phyloP scores from a whole-genome alignment of 2,888 invertebrate genomes.

The Polylopha cassiicola region DNA sequence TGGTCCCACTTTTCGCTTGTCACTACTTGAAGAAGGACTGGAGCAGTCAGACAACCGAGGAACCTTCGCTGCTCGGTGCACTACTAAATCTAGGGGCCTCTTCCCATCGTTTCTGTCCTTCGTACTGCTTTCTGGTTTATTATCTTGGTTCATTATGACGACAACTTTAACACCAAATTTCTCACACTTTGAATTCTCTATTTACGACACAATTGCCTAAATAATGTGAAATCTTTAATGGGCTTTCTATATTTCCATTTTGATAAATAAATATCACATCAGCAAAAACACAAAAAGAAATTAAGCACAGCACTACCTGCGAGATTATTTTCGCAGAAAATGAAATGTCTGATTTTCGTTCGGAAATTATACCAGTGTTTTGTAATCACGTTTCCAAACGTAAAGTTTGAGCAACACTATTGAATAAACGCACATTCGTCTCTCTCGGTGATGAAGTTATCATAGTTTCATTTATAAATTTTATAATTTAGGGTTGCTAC shows the following conservation, averaged over 20 bases:
- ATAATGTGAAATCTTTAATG: no score
- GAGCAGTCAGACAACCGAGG: slow-evolving; percentile 55
- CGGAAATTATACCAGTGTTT: slow-evolving; percentile 4
- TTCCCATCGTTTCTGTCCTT: slow-evolving; percentile 50
- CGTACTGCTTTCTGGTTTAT: slow-evolving; percentile 56
- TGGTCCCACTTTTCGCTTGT: slow-evolving; percentile 49
- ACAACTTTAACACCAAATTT: slow-evolving; percentile 27
- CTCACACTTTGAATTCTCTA: slow-evolving; percentile 27
- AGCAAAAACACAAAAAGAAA: slow-evolving; percentile 5
- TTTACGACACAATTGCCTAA: no score
- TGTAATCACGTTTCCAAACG: slow-evolving; percentile 4
- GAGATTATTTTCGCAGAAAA: slow-evolving; percentile 19
- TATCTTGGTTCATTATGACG: slow-evolving; percentile 62
- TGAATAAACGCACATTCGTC: no score
- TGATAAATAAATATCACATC: slow-evolving; percentile 4
- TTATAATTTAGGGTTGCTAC: slow-evolving; percentile 1
- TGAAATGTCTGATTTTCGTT: slow-evolving; percentile 19
- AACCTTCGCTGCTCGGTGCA: slow-evolving; percentile 63
- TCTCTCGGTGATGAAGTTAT: no score
- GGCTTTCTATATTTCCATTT: slow-evolving; percentile 5
- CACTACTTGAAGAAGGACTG: slow-evolving; percentile 48
- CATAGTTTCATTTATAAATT: slow-evolving; percentile 12
- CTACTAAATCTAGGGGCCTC: slow-evolving; percentile 66
- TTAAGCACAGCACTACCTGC: slow-evolving; percentile 17
- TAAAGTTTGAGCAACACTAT: slow-evolving; percentile 1